phyloP scores from a whole-genome alignment of 2,888 invertebrate species.

The Slavum lentiscoides region DNA sequence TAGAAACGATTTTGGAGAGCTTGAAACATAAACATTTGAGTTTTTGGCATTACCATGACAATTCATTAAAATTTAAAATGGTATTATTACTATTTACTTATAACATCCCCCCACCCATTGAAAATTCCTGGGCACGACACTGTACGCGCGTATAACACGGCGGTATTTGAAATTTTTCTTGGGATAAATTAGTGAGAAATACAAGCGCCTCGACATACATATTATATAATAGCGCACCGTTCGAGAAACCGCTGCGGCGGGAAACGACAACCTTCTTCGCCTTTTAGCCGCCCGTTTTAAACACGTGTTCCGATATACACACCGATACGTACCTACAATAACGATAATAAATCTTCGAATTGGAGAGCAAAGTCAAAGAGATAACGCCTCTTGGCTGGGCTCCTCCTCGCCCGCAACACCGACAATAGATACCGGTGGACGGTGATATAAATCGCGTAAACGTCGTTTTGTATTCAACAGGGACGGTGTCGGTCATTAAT shows the following conservation, averaged over 20 bases:
- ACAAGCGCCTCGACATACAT: too few relatives aligned
- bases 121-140: too few relatives aligned
- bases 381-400: conserved; percentile 24
- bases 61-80: too few relatives aligned
- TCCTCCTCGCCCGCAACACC: background rate
- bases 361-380: conserved; percentile 27
- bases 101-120: too few relatives aligned
- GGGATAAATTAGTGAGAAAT: background rate
- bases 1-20: too few relatives aligned
- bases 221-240: background rate
- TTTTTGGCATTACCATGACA: too few relatives aligned
- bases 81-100: too few relatives aligned
- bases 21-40: too few relatives aligned
- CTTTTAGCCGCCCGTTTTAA: conserved; percentile 3
- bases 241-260: background rate
- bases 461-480: conserved; percentile 49
- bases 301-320: conserved; percentile 17
- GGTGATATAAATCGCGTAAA: conserved; percentile 33
- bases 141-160: too few relatives aligned
- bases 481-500: conserved; percentile 45
- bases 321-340: background rate
- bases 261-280: conserved; percentile 9
- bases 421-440: conserved; percentile 22
- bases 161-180: background rate
- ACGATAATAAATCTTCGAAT: conserved; percentile 42